Conservation (phyloP, 2,888 invertebrate species). For the Andrena camellia region DNA sequence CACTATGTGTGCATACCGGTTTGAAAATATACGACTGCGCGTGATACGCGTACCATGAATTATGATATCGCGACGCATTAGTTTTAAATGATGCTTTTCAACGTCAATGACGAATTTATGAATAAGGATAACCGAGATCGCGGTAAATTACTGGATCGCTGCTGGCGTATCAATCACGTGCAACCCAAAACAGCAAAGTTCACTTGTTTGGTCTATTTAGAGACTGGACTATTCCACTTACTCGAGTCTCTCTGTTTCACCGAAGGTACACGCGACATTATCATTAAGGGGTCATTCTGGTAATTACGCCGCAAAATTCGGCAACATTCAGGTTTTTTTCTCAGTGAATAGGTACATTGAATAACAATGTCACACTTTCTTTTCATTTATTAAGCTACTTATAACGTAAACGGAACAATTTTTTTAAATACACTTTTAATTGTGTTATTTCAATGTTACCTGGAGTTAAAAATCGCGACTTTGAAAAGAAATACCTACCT, state of each 20-base stretch:
- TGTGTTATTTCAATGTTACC: too few relatives aligned
- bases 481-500: too few relatives aligned
- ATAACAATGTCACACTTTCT: too few relatives aligned
- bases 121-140: slow-evolving; percentile 47
- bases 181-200: neutral
- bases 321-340: too few relatives aligned
- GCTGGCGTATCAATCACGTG: slow-evolving; percentile 43
- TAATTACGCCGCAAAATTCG: too few relatives aligned
- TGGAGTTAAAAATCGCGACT: too few relatives aligned
- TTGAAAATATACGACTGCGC: slow-evolving; percentile 27
- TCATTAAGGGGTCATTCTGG: too few relatives aligned
- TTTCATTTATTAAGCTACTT: too few relatives aligned
- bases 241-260: neutral
- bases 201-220: neutral
- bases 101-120: slow-evolving; percentile 57
- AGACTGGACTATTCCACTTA: neutral
- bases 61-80: slow-evolving; percentile 54
- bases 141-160: slow-evolving; percentile 41
- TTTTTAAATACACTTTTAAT: too few relatives aligned
- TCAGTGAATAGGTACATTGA: too few relatives aligned
- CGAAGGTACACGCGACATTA: neutral
- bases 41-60: slow-evolving; percentile 38
- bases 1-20: slow-evolving; percentile 25
- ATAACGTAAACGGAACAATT: too few relatives aligned
- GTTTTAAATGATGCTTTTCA: slow-evolving; percentile 57